Base-by-base conservation (phyloP, 2,888 invertebrate genomes). In the Drosophila meridionalis region DNA sequence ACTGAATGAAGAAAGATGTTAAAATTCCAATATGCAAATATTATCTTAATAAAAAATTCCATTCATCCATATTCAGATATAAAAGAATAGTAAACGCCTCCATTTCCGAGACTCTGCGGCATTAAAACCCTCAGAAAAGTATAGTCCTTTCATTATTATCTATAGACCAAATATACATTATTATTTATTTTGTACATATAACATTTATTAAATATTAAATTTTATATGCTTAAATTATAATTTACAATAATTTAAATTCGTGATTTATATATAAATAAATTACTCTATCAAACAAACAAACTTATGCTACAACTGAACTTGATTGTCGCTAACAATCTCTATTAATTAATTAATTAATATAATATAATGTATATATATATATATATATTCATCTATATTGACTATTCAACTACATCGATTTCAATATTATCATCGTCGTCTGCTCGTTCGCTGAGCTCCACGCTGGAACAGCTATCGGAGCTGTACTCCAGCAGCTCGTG, bases 381-480 rank as follows among this genome's bases (percentile, higher is more conserved):
- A 2, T 36, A 30, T 38, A 40, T 43, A 34, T 34, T 28, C 11
- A 20, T 26, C 28, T 20, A 12, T 20, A 20, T 20, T 68, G 30
- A 6, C 45, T 82, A 92, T 67, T 92, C 91, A 0, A 92, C 93
- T 5, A 92, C 93, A 87, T 92, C 91, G 45, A 92, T 92, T 80
- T 92, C 92, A 73, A 92, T 86, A 12, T 91, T 91, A 48, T 78
- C 91, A 52, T 91, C 91, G 0, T 90, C 90, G 36, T 88, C 90
- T 42, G 66, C 82, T 9, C 83, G 87, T 48, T 89, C 92, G 70
- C 92, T 92, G 3, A 90, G 77, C 28, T 87, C 92, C 42, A 82
- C 75, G 48, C 91, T 91, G 38, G 90, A 90, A 6, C 89, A 90
- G 65, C 90, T 90, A 36, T 91, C 91, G 7, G 90, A 89, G 40